These are phyloP conservation scores for Macrotrachela quadricornifera DNA, from an alignment of 1,140 invertebrate genomes.

Conservation along the genomic window DNA sequence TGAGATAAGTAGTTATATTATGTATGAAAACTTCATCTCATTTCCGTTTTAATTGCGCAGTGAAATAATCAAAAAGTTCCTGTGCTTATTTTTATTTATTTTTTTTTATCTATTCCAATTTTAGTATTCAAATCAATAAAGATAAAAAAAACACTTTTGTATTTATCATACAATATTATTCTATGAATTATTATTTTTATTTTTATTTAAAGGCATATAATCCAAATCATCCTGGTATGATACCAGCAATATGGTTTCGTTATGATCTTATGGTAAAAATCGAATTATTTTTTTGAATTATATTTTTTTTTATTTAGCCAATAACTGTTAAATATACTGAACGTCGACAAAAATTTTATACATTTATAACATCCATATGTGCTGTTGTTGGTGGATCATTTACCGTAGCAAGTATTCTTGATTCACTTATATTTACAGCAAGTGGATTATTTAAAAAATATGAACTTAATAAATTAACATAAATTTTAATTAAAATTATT, in stretches of 20 bases:
- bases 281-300: too few relatives aligned
- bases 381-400: constrained; percentile 47
- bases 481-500: too few relatives aligned
- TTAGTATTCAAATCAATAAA: too few relatives aligned
- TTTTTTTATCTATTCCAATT: too few relatives aligned
- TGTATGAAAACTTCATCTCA: too few relatives aligned
- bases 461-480: constrained; percentile 22
- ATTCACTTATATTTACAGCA: constrained; percentile 41
- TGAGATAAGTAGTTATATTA: too few relatives aligned
- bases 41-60: too few relatives aligned
- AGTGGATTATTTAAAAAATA: constrained; percentile 38
- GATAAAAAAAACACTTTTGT: too few relatives aligned
- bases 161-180: too few relatives aligned
- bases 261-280: constrained; percentile 18
- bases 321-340: constrained; percentile 41
- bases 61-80: too few relatives aligned
- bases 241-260: constrained; percentile 40
- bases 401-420: constrained; percentile 43
- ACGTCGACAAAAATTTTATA: constrained; percentile 20
- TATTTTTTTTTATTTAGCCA: constrained; percentile 20
- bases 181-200: neutral
- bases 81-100: too few relatives aligned
- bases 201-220: constrained; percentile 24
- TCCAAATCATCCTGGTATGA: constrained; percentile 26
- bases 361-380: constrained; percentile 28